These are phyloP conservation scores for Idaea aversata DNA, from an alignment of 2,888 invertebrate genomes.

Conservation along the genomic window DNA sequence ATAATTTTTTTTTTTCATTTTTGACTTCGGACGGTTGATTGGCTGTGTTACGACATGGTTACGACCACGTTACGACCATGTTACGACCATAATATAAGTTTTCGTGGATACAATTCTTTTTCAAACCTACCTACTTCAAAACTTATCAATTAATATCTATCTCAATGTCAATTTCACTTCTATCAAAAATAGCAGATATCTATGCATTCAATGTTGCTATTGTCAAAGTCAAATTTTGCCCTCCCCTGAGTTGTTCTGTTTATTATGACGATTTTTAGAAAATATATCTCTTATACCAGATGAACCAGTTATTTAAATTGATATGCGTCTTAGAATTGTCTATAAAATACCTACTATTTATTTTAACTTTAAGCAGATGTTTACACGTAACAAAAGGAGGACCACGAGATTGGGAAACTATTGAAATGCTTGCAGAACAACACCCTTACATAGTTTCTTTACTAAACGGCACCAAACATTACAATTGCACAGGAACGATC, in stretches of 20 bases:
- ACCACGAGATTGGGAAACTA: constrained; percentile 37
- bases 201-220: constrained; percentile 5
- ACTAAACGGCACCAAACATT: constrained; percentile 39
- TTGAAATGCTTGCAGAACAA: constrained; percentile 55
- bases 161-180: too few relatives aligned
- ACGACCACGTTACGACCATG: too few relatives aligned
- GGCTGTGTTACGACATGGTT: too few relatives aligned
- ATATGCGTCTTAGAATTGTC: constrained; percentile 43
- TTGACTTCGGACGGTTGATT: too few relatives aligned
- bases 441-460: constrained; percentile 57
- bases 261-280: neutral
- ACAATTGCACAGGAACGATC: constrained; percentile 55
- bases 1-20: too few relatives aligned
- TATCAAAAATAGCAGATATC: too few relatives aligned
- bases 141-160: too few relatives aligned
- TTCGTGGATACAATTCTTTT: too few relatives aligned
- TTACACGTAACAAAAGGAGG: constrained; percentile 9
- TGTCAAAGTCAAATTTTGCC: constrained; percentile 4
- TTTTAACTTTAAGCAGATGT: constrained; percentile 21
- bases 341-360: constrained; percentile 25
- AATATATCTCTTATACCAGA: constrained; percentile 20
- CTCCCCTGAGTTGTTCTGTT: neutral
- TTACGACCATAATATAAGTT: too few relatives aligned
- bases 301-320: constrained; percentile 28
- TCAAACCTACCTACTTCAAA: too few relatives aligned